Evolutionary conservation across 1,140 invertebrate genomes (phyloP).

Genomic region (Scylla paramamosain): DNA sequence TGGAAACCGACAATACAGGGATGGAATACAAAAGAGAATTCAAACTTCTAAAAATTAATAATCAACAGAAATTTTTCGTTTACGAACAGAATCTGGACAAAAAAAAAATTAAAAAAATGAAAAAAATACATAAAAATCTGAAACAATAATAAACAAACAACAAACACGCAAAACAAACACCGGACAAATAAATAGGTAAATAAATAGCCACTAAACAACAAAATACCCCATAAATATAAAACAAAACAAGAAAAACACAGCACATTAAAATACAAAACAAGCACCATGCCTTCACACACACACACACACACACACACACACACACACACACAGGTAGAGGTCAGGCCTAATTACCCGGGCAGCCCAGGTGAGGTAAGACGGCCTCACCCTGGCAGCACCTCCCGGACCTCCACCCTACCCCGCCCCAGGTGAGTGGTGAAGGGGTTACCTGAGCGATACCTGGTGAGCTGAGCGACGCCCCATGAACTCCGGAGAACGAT

Average conservation of each 20-base stretch:
- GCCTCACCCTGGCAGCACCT: neutral
- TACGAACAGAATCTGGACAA: too few species aligned
- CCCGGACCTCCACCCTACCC: neutral
- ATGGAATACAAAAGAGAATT: too few species aligned
- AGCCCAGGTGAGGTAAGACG: neutral
- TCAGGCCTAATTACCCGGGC: neutral
- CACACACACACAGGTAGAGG: neutral
- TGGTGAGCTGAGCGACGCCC: neutral
- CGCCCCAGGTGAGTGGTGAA: neutral
- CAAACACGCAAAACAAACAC: too few species aligned
- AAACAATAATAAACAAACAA: too few species aligned
- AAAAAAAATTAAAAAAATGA: too few species aligned
- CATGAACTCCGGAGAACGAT: neutral
- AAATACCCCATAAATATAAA: too few species aligned
- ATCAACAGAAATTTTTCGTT: too few species aligned
- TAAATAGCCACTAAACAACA: too few species aligned
- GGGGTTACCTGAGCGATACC: conserved; percentile 9
- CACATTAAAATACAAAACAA: neutral
- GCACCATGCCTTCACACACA: neutral
- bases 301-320: neutral
- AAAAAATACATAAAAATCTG: too few species aligned
- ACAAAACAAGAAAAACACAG: neutral
- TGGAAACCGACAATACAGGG: too few species aligned
- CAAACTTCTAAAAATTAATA: too few species aligned
- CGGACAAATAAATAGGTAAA: too few species aligned